phyloP scores from a whole-genome alignment of 2,888 invertebrate species.

The Eupelmus urozonus region DNA sequence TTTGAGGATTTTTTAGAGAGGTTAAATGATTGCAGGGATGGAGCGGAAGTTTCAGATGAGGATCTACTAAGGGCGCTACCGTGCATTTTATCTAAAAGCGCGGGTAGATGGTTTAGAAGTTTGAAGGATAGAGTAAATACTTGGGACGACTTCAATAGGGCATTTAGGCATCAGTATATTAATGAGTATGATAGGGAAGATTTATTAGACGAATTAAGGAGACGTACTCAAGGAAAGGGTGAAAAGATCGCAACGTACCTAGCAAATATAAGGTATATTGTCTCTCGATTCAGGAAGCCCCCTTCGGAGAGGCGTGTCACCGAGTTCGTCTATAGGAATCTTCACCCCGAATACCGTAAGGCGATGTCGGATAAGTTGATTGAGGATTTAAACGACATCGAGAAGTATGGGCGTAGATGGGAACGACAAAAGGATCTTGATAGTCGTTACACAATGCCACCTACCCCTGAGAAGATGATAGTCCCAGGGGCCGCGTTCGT shows the following conservation, averaged over 20 bases:
- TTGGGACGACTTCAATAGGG: neutral
- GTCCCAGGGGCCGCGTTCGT: no score
- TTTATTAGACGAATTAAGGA: neutral
- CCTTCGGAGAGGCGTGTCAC: neutral
- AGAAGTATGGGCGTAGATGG: neutral
- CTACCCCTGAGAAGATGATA: no score
- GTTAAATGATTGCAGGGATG: no score
- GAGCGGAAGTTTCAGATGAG: no score
- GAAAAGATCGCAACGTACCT: conserved; percentile 4
- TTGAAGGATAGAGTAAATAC: neutral
- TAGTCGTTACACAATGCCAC: neutral
- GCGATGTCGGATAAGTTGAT: neutral
- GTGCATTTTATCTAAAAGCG: neutral
- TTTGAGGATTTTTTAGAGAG: no score
- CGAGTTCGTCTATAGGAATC: neutral
- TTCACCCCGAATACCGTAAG: neutral
- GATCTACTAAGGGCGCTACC: no score
- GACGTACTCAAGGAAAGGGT: neutral
- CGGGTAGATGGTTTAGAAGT: neutral
- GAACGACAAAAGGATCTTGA: conserved; percentile 7
- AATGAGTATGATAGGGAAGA: neutral
- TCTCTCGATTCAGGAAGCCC: neutral
- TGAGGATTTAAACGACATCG: neutral
- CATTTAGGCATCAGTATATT: neutral
- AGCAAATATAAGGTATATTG: neutral